Evolutionary conservation across 1,140 invertebrate genomes (phyloP).

Genomic region (Himalopsyche phryganea): DNA sequence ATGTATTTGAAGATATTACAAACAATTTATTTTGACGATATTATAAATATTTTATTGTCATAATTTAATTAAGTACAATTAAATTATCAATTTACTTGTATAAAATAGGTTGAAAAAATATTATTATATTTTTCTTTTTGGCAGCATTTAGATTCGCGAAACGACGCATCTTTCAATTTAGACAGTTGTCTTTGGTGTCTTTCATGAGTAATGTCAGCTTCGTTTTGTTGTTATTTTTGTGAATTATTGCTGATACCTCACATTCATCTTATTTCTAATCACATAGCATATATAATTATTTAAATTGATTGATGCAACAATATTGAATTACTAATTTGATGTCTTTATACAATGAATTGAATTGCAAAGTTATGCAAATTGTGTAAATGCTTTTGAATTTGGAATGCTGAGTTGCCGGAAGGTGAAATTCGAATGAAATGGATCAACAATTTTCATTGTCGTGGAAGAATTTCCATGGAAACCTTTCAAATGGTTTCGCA

Average conservation of each 20-base stretch:
- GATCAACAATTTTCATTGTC: constrained; percentile 58
- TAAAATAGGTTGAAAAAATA: too few relatives aligned
- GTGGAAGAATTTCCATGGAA: constrained; percentile 66
- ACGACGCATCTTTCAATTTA: not conserved
- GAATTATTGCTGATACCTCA: not conserved
- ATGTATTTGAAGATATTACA: too few relatives aligned
- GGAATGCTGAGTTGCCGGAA: constrained; percentile 5
- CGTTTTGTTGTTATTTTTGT: constrained; percentile 28
- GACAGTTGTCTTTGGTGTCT: too few relatives aligned
- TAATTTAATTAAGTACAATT: too few relatives aligned
- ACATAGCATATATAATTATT: not conserved
- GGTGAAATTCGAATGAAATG: constrained; percentile 7
- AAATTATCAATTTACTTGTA: too few relatives aligned
- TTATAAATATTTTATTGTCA: too few relatives aligned
- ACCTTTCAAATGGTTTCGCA: constrained; percentile 60
- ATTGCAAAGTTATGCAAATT: not conserved
- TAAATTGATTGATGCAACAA: too few relatives aligned
- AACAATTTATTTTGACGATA: too few relatives aligned
- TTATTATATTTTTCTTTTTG: not conserved
- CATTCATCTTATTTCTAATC: not conserved
- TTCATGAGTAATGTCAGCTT: constrained; percentile 17
- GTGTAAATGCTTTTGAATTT: constrained; percentile 3
- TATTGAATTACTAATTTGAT: too few relatives aligned
- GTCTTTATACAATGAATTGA: not conserved
- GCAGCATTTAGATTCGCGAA: not conserved